A percentile compares a stretch with the other conserved stretches of the same genome.
Conservation (phyloP, 2,113 vertebrate species). For the Australoheros scitulus region DNA sequence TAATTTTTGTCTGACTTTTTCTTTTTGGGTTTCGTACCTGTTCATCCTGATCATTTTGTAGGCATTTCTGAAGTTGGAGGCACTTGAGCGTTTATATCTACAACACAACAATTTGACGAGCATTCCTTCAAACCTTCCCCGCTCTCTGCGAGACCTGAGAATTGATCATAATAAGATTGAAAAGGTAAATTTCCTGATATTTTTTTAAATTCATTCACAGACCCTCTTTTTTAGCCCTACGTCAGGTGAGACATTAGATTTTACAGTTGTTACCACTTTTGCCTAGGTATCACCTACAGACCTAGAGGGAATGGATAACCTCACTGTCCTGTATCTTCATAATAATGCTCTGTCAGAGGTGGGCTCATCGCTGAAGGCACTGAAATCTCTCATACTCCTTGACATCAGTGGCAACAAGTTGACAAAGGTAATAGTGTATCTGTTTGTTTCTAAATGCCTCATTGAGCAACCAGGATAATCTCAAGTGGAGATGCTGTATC, state of each 20-base stretch:
- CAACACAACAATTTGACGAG: constrained; percentile 92
- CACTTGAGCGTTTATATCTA: constrained; percentile 89
- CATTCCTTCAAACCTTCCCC: constrained; percentile 87
- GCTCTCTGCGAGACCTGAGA: constrained; percentile 87
- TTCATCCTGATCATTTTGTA: not conserved
- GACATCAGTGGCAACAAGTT: constrained; percentile 92
- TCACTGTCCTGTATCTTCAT: constrained; percentile 90
- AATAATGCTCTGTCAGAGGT: constrained; percentile 90
- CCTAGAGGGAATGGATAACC: constrained; percentile 91
- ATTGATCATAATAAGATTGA: constrained; percentile 89
- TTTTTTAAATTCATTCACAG: not conserved
- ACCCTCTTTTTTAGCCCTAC: not conserved
- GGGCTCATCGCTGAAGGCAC: constrained; percentile 81
- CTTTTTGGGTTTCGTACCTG: not conserved
- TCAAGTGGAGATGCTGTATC: not conserved
- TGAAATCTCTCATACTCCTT: constrained; percentile 87
- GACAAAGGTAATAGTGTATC: constrained; percentile 73
- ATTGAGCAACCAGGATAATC: not conserved
- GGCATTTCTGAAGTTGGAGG: constrained; percentile 86
- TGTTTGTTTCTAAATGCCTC: not conserved
- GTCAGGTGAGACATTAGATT: not conserved
- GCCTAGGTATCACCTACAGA: constrained; percentile 82
- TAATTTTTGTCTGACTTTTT: not conserved
- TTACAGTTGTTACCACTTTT: not conserved
- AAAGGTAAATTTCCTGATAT: constrained; percentile 71